phyloP scores from a whole-genome alignment of 23 tunicate species.

The Diplosoma virens region DNA sequence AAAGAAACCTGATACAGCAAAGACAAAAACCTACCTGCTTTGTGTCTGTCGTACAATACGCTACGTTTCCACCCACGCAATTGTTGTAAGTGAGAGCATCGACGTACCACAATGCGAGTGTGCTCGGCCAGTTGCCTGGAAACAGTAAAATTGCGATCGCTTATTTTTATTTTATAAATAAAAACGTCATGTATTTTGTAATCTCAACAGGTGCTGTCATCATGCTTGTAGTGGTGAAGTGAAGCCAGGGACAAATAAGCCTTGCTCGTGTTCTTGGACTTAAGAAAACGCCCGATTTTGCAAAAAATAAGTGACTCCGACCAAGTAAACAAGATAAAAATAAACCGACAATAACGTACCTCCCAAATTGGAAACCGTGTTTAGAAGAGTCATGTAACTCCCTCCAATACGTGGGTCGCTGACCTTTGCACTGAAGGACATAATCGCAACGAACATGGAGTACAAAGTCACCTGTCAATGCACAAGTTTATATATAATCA shows the following conservation, averaged over 20 bases:
- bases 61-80: slow-evolving; percentile 52
- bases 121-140: slow-evolving; percentile 91
- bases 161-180: too few species aligned
- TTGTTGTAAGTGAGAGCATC: slow-evolving; percentile 53
- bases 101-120: slow-evolving; percentile 85
- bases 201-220: too few species aligned
- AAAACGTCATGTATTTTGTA: too few species aligned
- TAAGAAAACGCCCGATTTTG: too few species aligned
- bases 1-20: background rate
- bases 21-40: slow-evolving; percentile 30
- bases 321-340: too few species aligned
- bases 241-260: too few species aligned
- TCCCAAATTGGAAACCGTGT: slow-evolving; percentile 94
- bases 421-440: slow-evolving; percentile 94
- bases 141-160: background rate
- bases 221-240: too few species aligned
- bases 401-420: slow-evolving; percentile 96
- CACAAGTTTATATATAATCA: too few species aligned
- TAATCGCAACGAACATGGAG: slow-evolving; percentile 81
- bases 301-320: too few species aligned
- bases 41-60: slow-evolving; percentile 49
- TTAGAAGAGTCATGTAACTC: slow-evolving; percentile 94
- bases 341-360: slow-evolving; percentile 35
- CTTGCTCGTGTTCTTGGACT: too few species aligned
- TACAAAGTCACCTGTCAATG: slow-evolving; percentile 74